These are phyloP conservation scores for Planococcus citri DNA, from an alignment of 1,140 invertebrate species.

Conservation along the genomic window DNA sequence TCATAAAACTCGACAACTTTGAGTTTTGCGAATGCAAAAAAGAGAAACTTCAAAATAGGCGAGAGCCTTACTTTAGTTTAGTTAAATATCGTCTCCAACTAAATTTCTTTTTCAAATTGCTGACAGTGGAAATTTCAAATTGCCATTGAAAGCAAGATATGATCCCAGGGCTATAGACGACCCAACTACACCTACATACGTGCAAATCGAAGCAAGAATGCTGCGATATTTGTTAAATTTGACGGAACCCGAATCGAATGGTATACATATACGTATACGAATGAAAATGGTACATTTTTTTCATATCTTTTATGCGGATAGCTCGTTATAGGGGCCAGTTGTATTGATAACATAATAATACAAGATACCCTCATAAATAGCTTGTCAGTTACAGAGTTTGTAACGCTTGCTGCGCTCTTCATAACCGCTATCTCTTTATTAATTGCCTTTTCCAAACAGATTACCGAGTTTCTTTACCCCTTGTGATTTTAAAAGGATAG, in stretches of 20 bases:
- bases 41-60: too few relatives aligned
- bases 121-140: too few relatives aligned
- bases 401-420: neutral
- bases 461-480: slow-evolving; percentile 6
- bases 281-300: neutral
- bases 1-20: too few relatives aligned
- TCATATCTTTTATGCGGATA: neutral
- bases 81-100: too few relatives aligned
- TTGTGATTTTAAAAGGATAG: neutral
- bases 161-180: too few relatives aligned
- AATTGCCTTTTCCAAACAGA: slow-evolving; percentile 2
- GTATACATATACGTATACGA: too few relatives aligned
- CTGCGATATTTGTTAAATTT: neutral
- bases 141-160: too few relatives aligned
- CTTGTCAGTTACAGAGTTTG: slow-evolving; percentile 6
- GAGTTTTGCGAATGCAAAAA: too few relatives aligned
- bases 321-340: slow-evolving; percentile 4
- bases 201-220: neutral
- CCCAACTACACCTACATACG: too few relatives aligned
- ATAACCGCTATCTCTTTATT: slow-evolving; percentile 8
- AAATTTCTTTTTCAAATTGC: too few relatives aligned
- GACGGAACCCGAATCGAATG: neutral
- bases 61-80: too few relatives aligned
- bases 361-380: slow-evolving; percentile 3
- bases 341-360: slow-evolving; percentile 1